Base-by-base conservation (phyloP, 2,113 vertebrate species). In the Trichomycterus rosablanca region DNA sequence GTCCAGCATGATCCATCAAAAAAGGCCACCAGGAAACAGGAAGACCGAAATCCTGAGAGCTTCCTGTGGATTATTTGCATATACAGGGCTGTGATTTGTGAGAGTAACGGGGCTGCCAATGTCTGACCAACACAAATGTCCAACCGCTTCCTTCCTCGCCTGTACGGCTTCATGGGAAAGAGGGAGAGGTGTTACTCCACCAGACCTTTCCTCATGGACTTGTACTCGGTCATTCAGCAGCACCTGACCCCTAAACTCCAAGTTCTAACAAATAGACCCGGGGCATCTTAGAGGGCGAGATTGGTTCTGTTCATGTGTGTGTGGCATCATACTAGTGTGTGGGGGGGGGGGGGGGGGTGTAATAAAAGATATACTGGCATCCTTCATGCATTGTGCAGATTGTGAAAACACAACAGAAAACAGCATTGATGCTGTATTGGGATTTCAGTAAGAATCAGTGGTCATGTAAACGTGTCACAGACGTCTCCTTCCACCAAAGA, bases 161-260 rank as follows among this genome's bases (percentile, higher is more conserved):
- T 59, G 72, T 78, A 69, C 57, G 1, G 71, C 78, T 80, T 81
- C 84, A 84, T 89, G 87, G 86, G 87, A 89, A 89, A 84, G 66
- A 66, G 14, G 1, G 59, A 67, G 68, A 68, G 22, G 46, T 74
- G 79, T 74, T 73, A 82, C 76, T 50, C n/a, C n/a, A n/a, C n/a
- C n/a, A 30, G 40, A 45, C 46, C 32, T 48, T 64, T 63, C 35
- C 61, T 49, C 40, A 23, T 42, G 37, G 28, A 63, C 56, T 56
- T 74, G 30, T 70, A 39, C 75, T 70, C 34, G 18, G 65, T 79
- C 77, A 72, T 70, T 81, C 76, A 71, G 20, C 62, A 32, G 72
- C 58, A 44, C 56, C 61, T 69, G 39, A 53, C 57, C 59, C 53
- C 35, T n/a, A n/a, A n/a, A n/a, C n/a, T n/a, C 26, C 30, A 49